These are phyloP conservation scores for Diploptera punctata DNA, from an alignment of 2,888 invertebrate genomes.

Conservation along the genomic window DNA sequence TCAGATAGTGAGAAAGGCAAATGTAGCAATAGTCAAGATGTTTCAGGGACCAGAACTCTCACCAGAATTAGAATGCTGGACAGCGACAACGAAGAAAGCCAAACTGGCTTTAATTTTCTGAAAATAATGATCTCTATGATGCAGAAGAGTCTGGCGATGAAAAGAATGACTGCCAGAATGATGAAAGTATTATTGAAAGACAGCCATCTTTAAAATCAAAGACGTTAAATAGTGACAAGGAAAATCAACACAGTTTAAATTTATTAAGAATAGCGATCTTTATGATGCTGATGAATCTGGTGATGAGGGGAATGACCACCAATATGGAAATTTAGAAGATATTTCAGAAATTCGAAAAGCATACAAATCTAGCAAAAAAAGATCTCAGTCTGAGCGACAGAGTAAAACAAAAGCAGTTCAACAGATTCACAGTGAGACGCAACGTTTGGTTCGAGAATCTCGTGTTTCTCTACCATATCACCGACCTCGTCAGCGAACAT, in stretches of 20 bases:
- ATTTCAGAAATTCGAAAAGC: not conserved
- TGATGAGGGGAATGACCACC: conserved; percentile 52
- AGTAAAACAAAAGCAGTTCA: conserved; percentile 61
- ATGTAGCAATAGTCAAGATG: too few species aligned
- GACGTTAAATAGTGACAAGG: too few species aligned
- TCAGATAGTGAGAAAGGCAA: too few species aligned
- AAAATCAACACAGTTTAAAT: not conserved
- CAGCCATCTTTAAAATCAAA: too few species aligned
- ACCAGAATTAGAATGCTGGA: too few species aligned
- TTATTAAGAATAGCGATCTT: conserved; percentile 49
- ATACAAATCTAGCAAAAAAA: not conserved
- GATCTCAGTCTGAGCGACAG: not conserved
- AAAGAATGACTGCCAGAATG: too few species aligned
- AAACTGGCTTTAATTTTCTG: not conserved
- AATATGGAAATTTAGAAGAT: not conserved
- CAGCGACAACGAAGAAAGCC: too few species aligned
- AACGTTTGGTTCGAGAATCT: conserved; percentile 79
- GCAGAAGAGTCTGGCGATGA: conserved; percentile 64
- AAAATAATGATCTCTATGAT: conserved; percentile 57
- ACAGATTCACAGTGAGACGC: conserved; percentile 83
- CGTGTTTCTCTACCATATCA: conserved; percentile 84
- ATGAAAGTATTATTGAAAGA: too few species aligned
- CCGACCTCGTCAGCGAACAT: conserved; percentile 76
- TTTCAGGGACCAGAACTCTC: too few species aligned
- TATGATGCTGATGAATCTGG: conserved; percentile 66